Percentiles rank a stretch among this genome's conserved stretches.
Evolutionary conservation across 2,888 invertebrate genomes (phyloP).

Genomic region (Clivina fossor): DNA sequence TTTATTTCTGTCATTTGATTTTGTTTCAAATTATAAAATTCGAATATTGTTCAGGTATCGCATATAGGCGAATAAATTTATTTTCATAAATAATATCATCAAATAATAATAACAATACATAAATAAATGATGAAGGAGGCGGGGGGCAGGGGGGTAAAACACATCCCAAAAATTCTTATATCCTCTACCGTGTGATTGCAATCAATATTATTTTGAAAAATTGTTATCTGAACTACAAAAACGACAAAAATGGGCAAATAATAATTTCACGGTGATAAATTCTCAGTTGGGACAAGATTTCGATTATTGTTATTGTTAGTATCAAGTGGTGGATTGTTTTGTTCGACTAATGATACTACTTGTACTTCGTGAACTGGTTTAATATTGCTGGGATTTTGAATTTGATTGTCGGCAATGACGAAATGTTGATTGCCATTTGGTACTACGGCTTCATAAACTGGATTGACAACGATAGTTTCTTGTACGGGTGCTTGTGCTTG

Average conservation of each 20-base stretch:
- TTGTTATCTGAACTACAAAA: too few species aligned
- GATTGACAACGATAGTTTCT: slow-evolving; percentile 14
- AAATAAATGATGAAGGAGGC: background rate
- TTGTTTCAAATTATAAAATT: slow-evolving; percentile 7
- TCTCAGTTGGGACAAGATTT: too few species aligned
- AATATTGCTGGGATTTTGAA: slow-evolving; percentile 1
- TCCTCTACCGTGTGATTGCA: background rate
- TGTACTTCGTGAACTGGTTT: slow-evolving; percentile 16
- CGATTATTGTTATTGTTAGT: too few species aligned
- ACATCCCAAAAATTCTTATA: background rate
- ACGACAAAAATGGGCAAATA: slow-evolving; percentile 7
- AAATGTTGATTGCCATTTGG: slow-evolving; percentile 11
- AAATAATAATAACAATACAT: background rate
- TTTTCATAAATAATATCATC: too few species aligned
- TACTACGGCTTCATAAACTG: slow-evolving; percentile 6
- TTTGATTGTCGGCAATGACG: slow-evolving; percentile 24
- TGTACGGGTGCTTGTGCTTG: slow-evolving; percentile 47
- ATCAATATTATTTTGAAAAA: too few species aligned
- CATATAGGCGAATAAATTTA: too few species aligned
- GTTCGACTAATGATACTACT: background rate
- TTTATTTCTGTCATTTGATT: slow-evolving; percentile 5
- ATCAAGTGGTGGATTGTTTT: background rate
- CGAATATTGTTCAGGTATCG: too few species aligned
- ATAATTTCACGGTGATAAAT: slow-evolving; percentile 13
- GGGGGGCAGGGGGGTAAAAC: background rate